These are phyloP conservation scores for Drosophila mauritiana DNA, from an alignment of 1,140 invertebrate genomes.

Conservation along the genomic window DNA sequence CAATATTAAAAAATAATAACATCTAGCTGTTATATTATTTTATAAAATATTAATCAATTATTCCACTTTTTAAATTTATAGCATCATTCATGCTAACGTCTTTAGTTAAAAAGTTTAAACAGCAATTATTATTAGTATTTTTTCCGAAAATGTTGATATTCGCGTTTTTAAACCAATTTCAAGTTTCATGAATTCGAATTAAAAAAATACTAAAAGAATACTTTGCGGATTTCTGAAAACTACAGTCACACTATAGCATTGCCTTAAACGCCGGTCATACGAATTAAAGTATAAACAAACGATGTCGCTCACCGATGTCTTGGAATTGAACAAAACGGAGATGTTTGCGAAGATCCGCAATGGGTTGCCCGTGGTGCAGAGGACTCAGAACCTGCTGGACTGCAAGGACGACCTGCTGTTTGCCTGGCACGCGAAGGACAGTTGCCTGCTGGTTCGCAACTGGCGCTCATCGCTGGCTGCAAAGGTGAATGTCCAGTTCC, in stretches of 20 bases:
- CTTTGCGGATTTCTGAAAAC: not conserved
- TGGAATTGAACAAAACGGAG: conserved; percentile 64
- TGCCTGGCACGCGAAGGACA: conserved; percentile 69
- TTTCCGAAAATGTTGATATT: not conserved
- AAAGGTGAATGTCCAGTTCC: conserved; percentile 36
- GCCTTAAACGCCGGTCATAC: not conserved
- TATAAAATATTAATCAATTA: too few relatives aligned
- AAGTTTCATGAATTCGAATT: too few relatives aligned
- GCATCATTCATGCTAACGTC: too few relatives aligned
- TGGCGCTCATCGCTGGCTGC: conserved; percentile 64
- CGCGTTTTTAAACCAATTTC: not conserved
- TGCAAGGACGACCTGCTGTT: conserved; percentile 81
- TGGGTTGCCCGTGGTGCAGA: conserved; percentile 51
- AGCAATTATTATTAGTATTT: too few relatives aligned
- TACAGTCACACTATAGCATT: not conserved
- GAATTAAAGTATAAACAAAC: not conserved
- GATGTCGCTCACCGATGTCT: conserved; percentile 68
- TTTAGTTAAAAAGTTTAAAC: too few relatives aligned
- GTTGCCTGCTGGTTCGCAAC: conserved; percentile 66
- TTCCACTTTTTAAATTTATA: too few relatives aligned
- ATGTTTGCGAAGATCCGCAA: conserved; percentile 72
- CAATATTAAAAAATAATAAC: too few relatives aligned
- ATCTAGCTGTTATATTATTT: too few relatives aligned
- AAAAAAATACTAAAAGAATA: conserved; percentile 1
- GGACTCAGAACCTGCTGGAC: conserved; percentile 77